These are phyloP conservation scores for Arbacia lixula DNA, from an alignment of 53 echinoderm and acorn worm genomes.

Conservation along the genomic window DNA sequence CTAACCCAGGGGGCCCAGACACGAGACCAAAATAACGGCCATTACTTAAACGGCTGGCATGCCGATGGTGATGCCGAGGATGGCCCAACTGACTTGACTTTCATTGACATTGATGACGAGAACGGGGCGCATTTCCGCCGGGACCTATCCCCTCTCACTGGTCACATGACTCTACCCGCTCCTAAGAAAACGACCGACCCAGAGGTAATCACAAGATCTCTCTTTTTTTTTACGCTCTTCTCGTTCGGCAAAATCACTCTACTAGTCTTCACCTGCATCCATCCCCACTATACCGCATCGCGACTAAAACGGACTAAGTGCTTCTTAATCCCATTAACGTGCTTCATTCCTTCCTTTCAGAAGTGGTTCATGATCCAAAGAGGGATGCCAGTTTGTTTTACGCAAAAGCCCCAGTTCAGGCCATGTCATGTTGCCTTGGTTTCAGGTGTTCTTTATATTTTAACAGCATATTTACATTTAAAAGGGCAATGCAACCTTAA, in stretches of 20 bases:
- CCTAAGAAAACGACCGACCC: conserved; percentile 39
- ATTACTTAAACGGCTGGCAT: conserved; percentile 11
- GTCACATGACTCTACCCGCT: conserved; percentile 35
- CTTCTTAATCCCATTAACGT: too few species aligned
- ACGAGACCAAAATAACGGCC: not conserved
- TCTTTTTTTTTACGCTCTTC: conserved; percentile 38
- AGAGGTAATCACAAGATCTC: conserved; percentile 42
- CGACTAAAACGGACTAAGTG: too few species aligned
- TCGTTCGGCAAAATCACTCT: conserved; percentile 1
- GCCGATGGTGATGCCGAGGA: not conserved
- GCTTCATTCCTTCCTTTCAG: too few species aligned
- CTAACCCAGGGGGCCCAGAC: conserved; percentile 15
- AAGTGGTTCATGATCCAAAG: too few species aligned
- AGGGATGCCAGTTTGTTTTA: too few species aligned
- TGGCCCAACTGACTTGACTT: conserved; percentile 13
- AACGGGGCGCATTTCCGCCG: conserved; percentile 36
- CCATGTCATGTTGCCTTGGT: too few species aligned
- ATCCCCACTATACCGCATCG: too few species aligned
- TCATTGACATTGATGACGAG: conserved; percentile 36
- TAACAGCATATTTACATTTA: too few species aligned
- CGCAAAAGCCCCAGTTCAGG: too few species aligned
- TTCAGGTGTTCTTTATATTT: too few species aligned
- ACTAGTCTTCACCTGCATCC: too few species aligned
- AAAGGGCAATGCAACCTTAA: too few species aligned
- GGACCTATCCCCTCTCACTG: not conserved